These are phyloP conservation scores for Echinometra lucunter DNA, from an alignment of 53 echinoderm and acorn worm species.

Conservation along the genomic window DNA sequence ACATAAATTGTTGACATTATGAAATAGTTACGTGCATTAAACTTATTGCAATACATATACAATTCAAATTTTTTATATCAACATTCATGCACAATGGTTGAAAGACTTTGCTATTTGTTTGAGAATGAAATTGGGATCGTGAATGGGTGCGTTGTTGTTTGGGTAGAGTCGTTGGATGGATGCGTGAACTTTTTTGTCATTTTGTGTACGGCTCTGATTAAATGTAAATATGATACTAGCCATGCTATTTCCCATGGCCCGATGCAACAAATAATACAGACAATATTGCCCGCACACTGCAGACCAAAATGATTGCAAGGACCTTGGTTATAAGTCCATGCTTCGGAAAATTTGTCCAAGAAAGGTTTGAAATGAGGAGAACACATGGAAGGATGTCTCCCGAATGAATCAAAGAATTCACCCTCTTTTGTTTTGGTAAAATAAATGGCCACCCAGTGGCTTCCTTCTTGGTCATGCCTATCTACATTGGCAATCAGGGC, in stretches of 20 bases:
- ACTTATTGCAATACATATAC: too few relatives aligned
- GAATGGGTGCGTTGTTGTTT: conserved; percentile 4
- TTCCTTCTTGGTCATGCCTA: conserved; percentile 7
- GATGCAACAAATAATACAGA: conserved; percentile 40
- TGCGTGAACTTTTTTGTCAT: conserved; percentile 29
- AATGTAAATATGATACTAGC: not conserved
- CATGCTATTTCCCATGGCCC: conserved; percentile 41
- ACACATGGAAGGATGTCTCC: conserved; percentile 44
- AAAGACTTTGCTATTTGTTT: not conserved
- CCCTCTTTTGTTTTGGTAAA: not conserved
- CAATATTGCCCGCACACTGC: conserved; percentile 44
- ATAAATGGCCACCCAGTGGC: conserved; percentile 38
- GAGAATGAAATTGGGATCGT: not conserved
- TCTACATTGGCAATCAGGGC: conserved; percentile 40
- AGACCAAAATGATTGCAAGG: conserved; percentile 47
- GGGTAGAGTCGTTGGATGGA: not conserved
- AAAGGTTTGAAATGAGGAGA: conserved; percentile 37
- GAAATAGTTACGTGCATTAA: too few relatives aligned
- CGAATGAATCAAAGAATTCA: conserved; percentile 50
- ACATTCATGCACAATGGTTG: not conserved
- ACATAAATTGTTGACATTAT: too few relatives aligned
- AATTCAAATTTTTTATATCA: too few relatives aligned
- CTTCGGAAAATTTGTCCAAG: not conserved
- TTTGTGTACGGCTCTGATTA: not conserved
- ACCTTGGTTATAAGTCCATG: not conserved